Conservation (phyloP, 1,140 invertebrate genomes). For the Temnothorax nylanderi region DNA sequence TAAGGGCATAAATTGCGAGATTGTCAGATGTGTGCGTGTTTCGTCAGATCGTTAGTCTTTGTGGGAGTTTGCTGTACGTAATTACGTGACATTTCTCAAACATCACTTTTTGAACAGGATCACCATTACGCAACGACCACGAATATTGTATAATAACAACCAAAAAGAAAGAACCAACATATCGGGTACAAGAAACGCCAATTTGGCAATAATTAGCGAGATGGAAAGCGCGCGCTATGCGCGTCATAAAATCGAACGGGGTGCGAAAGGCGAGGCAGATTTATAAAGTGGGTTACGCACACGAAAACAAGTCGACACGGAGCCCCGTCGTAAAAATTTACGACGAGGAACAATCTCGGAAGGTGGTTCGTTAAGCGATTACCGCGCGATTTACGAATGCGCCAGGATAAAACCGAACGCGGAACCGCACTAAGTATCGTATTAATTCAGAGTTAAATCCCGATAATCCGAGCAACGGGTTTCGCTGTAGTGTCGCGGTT, state of each 20-base stretch:
- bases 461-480: background rate
- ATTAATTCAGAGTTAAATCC: constrained; percentile 54
- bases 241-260: constrained; percentile 25
- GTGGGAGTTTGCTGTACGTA: background rate
- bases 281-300: constrained; percentile 51
- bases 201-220: constrained; percentile 41
- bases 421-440: constrained; percentile 35
- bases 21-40: constrained; percentile 14
- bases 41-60: background rate
- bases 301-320: constrained; percentile 33
- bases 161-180: background rate
- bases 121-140: background rate
- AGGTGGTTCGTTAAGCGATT: constrained; percentile 48
- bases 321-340: constrained; percentile 33
- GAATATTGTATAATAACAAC: background rate
- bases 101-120: background rate
- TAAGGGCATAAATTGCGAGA: constrained; percentile 27
- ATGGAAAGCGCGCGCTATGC: constrained; percentile 37
- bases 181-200: background rate
- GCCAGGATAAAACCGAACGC: constrained; percentile 17
- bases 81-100: background rate
- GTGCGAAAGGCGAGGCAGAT: constrained; percentile 40
- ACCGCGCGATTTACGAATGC: constrained; percentile 50
- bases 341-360: constrained; percentile 30
- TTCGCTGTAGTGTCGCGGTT: constrained; percentile 13